phyloP scores from a whole-genome alignment of 2,113 vertebrate species.

The Muntiacus reevesi region DNA sequence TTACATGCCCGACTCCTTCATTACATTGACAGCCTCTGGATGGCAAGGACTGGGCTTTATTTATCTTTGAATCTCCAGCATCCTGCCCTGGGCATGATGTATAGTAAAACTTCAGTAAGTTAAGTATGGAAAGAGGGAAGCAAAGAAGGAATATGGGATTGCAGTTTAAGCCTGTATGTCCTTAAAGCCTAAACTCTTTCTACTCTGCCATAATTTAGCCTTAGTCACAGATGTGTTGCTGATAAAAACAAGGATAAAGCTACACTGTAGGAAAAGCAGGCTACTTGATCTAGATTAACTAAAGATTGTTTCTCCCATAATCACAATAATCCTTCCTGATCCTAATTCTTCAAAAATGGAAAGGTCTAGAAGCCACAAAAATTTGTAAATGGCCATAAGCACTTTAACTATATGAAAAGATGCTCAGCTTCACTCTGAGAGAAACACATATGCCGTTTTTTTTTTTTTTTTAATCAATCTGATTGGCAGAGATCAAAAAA shows the following conservation, averaged over 20 bases:
- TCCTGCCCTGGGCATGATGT: not conserved
- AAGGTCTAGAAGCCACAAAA: constrained; percentile 37
- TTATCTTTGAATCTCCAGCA: not conserved
- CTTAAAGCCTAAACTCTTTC: constrained; percentile 8
- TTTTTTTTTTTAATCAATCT: not conserved
- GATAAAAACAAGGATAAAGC: constrained; percentile 26
- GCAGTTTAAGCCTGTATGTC: not conserved
- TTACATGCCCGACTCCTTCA: not conserved
- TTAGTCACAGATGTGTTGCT: not conserved
- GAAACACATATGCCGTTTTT: not conserved
- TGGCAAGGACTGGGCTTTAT: not conserved
- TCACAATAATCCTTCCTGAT: constrained; percentile 32
- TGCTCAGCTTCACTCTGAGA: not conserved
- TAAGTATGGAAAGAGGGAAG: not conserved
- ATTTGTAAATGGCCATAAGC: not conserved
- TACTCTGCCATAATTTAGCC: not conserved
- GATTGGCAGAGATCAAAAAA: not conserved
- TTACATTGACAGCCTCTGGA: not conserved
- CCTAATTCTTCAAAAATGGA: constrained; percentile 43
- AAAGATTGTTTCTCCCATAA: constrained; percentile 8
- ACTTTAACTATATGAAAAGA: constrained; percentile 24
- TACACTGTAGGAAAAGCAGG: not conserved
- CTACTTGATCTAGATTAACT: constrained; percentile 30
- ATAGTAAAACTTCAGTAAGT: constrained; percentile 5
- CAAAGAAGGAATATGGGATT: constrained; percentile 3